Evolutionary conservation across 2,113 vertebrate genomes (phyloP).

Genomic region (Corythoichthys haematopterus): DNA sequence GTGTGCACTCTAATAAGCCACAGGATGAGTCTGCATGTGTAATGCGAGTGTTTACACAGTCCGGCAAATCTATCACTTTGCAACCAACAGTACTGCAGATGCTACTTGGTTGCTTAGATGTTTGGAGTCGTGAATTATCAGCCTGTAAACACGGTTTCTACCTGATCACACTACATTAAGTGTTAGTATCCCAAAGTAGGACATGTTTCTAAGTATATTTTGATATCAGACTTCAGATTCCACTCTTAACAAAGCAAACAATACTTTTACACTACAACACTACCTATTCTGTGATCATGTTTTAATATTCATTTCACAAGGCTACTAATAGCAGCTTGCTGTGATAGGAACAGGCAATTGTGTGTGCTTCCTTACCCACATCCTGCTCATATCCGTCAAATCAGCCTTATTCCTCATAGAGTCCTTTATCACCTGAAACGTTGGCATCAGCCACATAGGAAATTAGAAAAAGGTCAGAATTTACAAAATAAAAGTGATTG

Average conservation of each 20-base stretch:
- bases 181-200: background rate
- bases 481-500: constrained; percentile 1
- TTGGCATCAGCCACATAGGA: background rate
- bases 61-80: background rate
- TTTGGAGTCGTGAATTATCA: background rate
- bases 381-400: constrained; percentile 95
- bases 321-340: background rate
- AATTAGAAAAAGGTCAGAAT: background rate
- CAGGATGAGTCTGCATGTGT: background rate
- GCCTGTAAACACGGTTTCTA: background rate
- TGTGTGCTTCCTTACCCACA: constrained; percentile 84
- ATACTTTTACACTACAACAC: background rate
- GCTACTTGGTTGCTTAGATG: background rate
- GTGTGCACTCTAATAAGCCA: background rate
- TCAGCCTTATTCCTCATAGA: constrained; percentile 92
- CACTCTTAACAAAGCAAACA: background rate
- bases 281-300: background rate
- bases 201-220: background rate
- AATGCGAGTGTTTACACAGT: background rate
- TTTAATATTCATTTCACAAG: background rate
- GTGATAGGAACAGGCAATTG: background rate
- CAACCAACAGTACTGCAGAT: background rate
- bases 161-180: background rate
- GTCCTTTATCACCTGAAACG: constrained; percentile 89
- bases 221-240: background rate